These are phyloP conservation scores for Eristalis arbustorum DNA, from an alignment of 2,888 invertebrate genomes.

Conservation along the genomic window DNA sequence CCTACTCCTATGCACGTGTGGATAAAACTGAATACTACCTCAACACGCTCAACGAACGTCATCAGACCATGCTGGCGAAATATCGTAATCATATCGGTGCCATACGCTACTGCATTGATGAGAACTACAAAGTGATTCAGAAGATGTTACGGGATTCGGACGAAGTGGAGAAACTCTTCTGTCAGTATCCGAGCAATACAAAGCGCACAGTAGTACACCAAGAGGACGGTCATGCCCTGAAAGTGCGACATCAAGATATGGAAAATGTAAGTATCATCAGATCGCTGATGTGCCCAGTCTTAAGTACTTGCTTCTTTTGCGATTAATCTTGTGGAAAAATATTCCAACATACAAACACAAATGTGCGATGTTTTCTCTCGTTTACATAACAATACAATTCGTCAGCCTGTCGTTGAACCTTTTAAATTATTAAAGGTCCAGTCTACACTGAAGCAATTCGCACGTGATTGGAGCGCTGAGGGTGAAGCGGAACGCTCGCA, in stretches of 20 bases:
- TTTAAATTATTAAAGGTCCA: conserved; percentile 86
- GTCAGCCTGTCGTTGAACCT: conserved; percentile 77
- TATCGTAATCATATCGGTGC: conserved; percentile 88
- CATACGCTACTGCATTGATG: conserved; percentile 89
- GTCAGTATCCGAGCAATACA: conserved; percentile 79
- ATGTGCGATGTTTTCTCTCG: conserved; percentile 53
- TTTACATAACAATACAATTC: conserved; percentile 52
- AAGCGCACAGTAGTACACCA: conserved; percentile 85
- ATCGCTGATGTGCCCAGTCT: neutral
- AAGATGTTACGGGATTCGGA: conserved; percentile 81
- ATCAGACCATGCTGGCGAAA: conserved; percentile 87
- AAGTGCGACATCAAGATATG: conserved; percentile 77
- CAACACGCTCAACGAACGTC: conserved; percentile 86
- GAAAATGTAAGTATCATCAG: conserved; percentile 76
- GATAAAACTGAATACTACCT: conserved; percentile 89
- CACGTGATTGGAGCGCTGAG: conserved; percentile 96
- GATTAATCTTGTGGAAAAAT: conserved; percentile 52
- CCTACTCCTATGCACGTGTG: conserved; percentile 88
- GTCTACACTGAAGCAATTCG: conserved; percentile 96
- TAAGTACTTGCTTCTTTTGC: conserved; percentile 21
- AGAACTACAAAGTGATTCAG: conserved; percentile 80
- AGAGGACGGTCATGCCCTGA: conserved; percentile 81
- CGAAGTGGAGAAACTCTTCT: conserved; percentile 82
- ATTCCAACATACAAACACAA: conserved; percentile 56
- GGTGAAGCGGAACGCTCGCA: conserved; percentile 91